Base-by-base conservation (phyloP, 2,888 invertebrate genomes). In the Netelia inedita region DNA sequence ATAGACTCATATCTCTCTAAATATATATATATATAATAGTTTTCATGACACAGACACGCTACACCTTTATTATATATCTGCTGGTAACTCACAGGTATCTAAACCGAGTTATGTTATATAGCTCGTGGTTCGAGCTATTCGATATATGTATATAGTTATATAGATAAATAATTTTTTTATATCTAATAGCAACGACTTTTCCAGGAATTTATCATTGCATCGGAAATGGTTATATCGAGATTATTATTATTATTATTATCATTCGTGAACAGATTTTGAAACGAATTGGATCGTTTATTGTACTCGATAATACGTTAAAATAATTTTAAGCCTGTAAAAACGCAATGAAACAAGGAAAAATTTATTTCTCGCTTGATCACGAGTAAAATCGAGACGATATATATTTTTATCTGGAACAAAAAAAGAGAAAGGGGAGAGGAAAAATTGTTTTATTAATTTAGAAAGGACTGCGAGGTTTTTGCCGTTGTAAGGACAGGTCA, bases 151-250 rank as follows among this genome's bases (percentile, higher is more conserved):
- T 35, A 35, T 35, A 35, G n/a, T n/a, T 35, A 35, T 3, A 28
- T 28, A 28, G 28, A 28, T 28, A 28, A 5, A 35, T 35, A 35
- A 35, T 14, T 74, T 74, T 74, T 74, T 74, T 16, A 63, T 46
- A n/a, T 11, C 28, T 19, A n/a, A 35, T 10, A 14, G 11, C 16
- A 10, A 16, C 73, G 59, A 50, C 46, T 50, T 65, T 74, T 74
- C 74, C 65, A 63, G 50, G 63, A 74, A 74, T 74, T n/a, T 53
- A 63, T 74, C 53, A 65, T 63, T 74, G 10, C 61, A 63, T 46
- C 50, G 9, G 63, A 74, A 41, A 63, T 23, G 41, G 55, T 55
- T 16, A 46, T 72, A 21, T 21, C 35, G 35, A 72, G 41, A 43
- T 73, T 19, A 61, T 73, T 43, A 57, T 73, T 46, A 61, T 59